These are phyloP conservation scores for Uloborus plumipes DNA, from an alignment of 2,888 invertebrate species.

Conservation along the genomic window DNA sequence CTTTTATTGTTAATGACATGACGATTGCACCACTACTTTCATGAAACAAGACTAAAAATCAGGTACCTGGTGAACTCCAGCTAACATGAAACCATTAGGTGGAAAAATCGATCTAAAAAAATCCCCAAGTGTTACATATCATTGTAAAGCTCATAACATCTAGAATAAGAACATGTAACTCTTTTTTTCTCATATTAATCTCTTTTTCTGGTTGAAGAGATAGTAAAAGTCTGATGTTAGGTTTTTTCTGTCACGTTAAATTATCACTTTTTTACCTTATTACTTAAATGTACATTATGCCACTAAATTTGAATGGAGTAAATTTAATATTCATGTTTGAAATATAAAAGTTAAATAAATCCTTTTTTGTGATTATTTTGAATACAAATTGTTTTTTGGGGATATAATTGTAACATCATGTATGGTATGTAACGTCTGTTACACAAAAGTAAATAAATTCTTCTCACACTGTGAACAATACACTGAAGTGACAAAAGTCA, in stretches of 20 bases:
- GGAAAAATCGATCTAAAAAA: too few species aligned
- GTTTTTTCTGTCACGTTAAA: neutral
- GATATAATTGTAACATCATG: neutral
- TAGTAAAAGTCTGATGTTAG: neutral
- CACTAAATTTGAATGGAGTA: neutral
- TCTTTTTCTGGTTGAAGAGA: neutral
- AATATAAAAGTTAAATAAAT: conserved; percentile 3
- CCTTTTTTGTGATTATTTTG: neutral
- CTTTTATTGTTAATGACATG: too few species aligned
- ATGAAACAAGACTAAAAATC: too few species aligned
- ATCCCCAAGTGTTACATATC: too few species aligned
- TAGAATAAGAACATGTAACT: too few species aligned
- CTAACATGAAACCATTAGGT: too few species aligned
- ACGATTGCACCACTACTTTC: too few species aligned
- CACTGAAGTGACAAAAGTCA: too few species aligned
- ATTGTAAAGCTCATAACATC: too few species aligned
- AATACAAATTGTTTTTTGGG: neutral
- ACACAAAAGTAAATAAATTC: conserved; percentile 6
- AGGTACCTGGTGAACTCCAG: too few species aligned
- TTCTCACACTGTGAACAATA: neutral
- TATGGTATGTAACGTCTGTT: neutral
- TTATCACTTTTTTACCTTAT: conserved; percentile 6
- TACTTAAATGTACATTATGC: conserved; percentile 4
- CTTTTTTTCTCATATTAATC: conserved; percentile 7
- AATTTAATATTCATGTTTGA: conserved; percentile 1